These are phyloP conservation scores for Bolinopsis microptera DNA, from an alignment of 37 sponge, comb jelly and placozoan species.

Conservation along the genomic window DNA sequence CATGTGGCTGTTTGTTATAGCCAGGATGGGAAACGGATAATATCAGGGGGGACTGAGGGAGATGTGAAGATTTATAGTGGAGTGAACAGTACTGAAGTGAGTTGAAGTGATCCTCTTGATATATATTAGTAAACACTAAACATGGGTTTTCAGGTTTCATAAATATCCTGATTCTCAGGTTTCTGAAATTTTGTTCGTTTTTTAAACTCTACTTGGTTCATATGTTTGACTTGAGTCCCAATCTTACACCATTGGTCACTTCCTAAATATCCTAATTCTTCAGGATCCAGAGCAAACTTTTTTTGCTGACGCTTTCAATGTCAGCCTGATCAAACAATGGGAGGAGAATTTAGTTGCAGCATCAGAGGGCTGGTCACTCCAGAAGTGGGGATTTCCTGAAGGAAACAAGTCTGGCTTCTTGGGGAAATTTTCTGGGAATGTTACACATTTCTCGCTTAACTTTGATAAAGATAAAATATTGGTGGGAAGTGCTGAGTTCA, in stretches of 20 bases:
- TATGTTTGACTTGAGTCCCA: too few species aligned
- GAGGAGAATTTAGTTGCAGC: neutral
- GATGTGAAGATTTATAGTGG: conserved; percentile 17
- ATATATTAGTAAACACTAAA: neutral
- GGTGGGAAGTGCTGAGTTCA: conserved; percentile 49
- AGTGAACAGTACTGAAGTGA: neutral
- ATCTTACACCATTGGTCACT: too few species aligned
- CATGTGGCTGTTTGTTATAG: conserved; percentile 35
- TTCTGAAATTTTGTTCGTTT: too few species aligned
- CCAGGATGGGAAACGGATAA: neutral
- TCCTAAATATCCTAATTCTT: neutral
- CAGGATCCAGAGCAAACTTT: conserved; percentile 18
- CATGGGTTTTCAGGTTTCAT: too few species aligned
- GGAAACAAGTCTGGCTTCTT: conserved; percentile 27
- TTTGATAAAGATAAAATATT: neutral
- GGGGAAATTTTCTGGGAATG: conserved; percentile 36
- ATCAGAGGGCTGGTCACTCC: conserved; percentile 44
- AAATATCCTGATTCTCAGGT: too few species aligned
- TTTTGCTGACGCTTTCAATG: conserved; percentile 29
- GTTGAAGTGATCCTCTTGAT: neutral
- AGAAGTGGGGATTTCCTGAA: conserved; percentile 53
- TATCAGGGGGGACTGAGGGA: conserved; percentile 33
- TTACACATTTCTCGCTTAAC: conserved; percentile 38
- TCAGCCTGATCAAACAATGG: conserved; percentile 1
- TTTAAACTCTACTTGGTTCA: too few species aligned